phyloP scores from a whole-genome alignment of 2,113 vertebrate genomes.

The Heterotis niloticus region DNA sequence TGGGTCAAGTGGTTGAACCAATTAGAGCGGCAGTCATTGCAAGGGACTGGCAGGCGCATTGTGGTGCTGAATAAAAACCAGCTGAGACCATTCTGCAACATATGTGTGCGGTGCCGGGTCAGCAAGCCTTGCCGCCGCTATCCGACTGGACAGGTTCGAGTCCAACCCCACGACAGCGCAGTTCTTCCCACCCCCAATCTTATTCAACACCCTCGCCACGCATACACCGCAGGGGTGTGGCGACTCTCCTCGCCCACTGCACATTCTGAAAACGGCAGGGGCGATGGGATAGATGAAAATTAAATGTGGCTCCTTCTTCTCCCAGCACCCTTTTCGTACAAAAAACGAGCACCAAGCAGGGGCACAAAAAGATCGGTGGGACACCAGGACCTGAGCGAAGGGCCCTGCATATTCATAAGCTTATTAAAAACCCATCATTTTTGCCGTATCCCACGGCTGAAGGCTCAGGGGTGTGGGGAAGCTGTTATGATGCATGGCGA shows the following conservation, averaged over 20 bases:
- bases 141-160: too few species aligned
- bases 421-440: constrained; percentile 72
- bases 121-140: too few species aligned
- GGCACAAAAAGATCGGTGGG: not conserved
- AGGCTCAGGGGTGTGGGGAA: constrained; percentile 54
- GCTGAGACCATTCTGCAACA: not conserved
- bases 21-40: not conserved
- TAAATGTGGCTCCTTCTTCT: constrained; percentile 29
- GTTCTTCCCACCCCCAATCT: too few species aligned
- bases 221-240: constrained; percentile 62
- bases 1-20: not conserved
- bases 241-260: constrained; percentile 64
- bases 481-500: constrained; percentile 35
- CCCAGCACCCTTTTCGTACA: constrained; percentile 12
- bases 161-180: too few species aligned
- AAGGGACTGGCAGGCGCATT: not conserved
- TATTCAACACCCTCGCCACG: too few species aligned
- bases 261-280: constrained; percentile 63
- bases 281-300: constrained; percentile 25
- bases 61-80: not conserved
- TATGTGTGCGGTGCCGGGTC: too few species aligned
- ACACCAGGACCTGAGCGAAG: constrained; percentile 50
- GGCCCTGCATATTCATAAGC: constrained; percentile 81
- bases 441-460: constrained; percentile 64
- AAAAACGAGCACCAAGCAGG: not conserved